Percentiles rank a stretch among this genome's conserved stretches.
Conservation (phyloP, 2,888 invertebrate genomes). For the Trichogramma evanescens region DNA sequence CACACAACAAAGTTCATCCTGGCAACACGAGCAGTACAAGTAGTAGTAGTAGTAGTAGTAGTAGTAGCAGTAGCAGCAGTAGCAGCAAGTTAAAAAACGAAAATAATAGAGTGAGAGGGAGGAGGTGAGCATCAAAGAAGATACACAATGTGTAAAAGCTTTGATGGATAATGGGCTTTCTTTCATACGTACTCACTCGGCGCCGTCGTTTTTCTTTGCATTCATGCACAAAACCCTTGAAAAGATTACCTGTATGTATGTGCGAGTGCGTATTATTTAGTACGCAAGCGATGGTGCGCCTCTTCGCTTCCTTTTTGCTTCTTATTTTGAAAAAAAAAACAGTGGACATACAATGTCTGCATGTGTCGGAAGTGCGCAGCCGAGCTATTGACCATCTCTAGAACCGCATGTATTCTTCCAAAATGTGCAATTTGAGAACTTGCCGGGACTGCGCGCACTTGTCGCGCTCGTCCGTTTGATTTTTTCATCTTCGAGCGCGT, state of each 20-base stretch:
- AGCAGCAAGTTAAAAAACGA: slow-evolving; percentile 5
- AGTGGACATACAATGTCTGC: neutral
- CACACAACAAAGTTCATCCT: too few relatives aligned
- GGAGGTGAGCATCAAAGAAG: neutral
- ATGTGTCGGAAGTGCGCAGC: slow-evolving; percentile 8
- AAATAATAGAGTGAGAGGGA: neutral
- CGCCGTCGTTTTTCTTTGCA: slow-evolving; percentile 3
- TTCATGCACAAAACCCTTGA: slow-evolving; percentile 14
- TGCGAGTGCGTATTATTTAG: slow-evolving; percentile 1
- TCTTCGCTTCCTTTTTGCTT: slow-evolving; percentile 3
- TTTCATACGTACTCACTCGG: neutral
- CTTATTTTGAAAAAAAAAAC: neutral
- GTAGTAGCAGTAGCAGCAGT: neutral
- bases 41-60: neutral
- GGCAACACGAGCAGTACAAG: too few relatives aligned
- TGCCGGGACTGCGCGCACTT: too few relatives aligned
- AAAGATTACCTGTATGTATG: slow-evolving; percentile 19
- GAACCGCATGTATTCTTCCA: too few relatives aligned
- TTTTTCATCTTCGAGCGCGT: too few relatives aligned
- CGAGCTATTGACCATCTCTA: too few relatives aligned
- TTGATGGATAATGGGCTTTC: too few relatives aligned
- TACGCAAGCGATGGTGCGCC: too few relatives aligned
- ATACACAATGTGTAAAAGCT: too few relatives aligned
- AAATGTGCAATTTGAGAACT: too few relatives aligned
- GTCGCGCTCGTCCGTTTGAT: too few relatives aligned